A percentile compares a stretch with the other conserved stretches of the same genome.
Conservation (phyloP, 2,113 vertebrate species). For the Caranx melampygus region DNA sequence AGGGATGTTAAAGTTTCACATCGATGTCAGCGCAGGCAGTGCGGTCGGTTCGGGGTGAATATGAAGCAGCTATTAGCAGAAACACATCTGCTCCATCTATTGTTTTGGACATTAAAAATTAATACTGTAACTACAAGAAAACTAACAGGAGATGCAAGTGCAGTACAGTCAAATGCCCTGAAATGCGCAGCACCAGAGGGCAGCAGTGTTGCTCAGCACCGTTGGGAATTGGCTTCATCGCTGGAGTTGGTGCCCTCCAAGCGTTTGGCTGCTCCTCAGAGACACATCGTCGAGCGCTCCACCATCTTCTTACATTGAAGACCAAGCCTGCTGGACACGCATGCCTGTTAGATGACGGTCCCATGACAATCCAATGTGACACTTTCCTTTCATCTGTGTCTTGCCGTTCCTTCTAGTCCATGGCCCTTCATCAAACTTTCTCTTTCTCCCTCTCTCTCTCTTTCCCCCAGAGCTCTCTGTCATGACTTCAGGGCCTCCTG, state of each 20-base stretch:
- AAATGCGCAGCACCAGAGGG: conserved; percentile 20
- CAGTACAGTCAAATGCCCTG: background rate
- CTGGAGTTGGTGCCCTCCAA: conserved; percentile 50
- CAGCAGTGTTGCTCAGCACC: background rate
- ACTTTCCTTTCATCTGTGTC: conserved; percentile 65
- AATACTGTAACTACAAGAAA: background rate
- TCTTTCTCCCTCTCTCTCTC: conserved; percentile 35
- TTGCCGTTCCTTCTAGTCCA: conserved; percentile 50
- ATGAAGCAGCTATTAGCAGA: conserved; percentile 1
- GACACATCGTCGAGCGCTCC: conserved; percentile 52
- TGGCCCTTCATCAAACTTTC: conserved; percentile 58
- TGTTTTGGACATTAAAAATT: conserved; percentile 17
- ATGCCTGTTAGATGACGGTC: conserved; percentile 39
- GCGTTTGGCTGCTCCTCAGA: conserved; percentile 61
- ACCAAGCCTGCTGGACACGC: conserved; percentile 67
- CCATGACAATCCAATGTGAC: conserved; percentile 61
- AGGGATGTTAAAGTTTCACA: background rate
- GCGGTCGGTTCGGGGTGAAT: background rate
- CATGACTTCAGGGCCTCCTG: conserved; percentile 48
- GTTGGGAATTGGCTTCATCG: conserved; percentile 43
- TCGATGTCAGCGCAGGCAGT: conserved; percentile 11
- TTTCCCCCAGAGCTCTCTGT: conserved; percentile 32
- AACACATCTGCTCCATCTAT: background rate
- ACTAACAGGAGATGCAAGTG: background rate
- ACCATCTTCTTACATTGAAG: conserved; percentile 68